Evolutionary conservation across 2,797 vertebrate genomes (phyloP).

Genomic region (Gymnocypris eckloni): DNA sequence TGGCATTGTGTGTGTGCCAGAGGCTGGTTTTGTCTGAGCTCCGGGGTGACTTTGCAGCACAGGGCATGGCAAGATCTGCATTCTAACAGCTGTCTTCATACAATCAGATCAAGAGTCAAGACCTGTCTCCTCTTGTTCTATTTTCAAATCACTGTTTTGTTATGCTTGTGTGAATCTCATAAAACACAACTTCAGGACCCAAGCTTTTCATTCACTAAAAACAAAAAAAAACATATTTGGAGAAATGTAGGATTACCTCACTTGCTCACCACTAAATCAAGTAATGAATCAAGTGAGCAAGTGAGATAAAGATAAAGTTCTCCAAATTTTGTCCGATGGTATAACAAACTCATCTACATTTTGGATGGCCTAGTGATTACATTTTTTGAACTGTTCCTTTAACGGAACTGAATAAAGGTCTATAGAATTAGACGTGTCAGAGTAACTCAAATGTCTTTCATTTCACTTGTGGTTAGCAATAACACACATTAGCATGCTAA

Average conservation of each 20-base stretch:
- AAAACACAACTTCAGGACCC: background rate
- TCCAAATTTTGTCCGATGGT: background rate
- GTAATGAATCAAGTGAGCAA: too few relatives aligned
- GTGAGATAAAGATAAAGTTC: background rate
- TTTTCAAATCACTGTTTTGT: background rate
- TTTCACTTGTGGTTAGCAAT: background rate
- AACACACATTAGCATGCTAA: conserved; percentile 7
- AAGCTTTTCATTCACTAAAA: background rate
- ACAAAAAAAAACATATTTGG: background rate
- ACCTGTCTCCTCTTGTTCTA: background rate
- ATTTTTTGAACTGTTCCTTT: background rate
- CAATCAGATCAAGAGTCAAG: conserved; percentile 20
- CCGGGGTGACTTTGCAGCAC: conserved; percentile 26
- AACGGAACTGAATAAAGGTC: background rate
- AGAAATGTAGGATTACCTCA: background rate
- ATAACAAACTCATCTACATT: background rate
- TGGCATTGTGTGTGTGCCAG: background rate
- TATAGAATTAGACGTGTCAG: background rate
- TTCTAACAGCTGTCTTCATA: background rate
- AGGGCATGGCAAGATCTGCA: conserved; percentile 7
- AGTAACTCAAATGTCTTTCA: background rate
- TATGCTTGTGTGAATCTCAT: background rate
- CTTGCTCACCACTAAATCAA: too few relatives aligned
- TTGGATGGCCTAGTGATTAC: background rate
- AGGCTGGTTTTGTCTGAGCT: conserved; percentile 14